Percentiles rank a stretch among this genome's conserved stretches.
Evolutionary conservation across 2,797 vertebrate species (phyloP).

Genomic region (Clamator glandarius): DNA sequence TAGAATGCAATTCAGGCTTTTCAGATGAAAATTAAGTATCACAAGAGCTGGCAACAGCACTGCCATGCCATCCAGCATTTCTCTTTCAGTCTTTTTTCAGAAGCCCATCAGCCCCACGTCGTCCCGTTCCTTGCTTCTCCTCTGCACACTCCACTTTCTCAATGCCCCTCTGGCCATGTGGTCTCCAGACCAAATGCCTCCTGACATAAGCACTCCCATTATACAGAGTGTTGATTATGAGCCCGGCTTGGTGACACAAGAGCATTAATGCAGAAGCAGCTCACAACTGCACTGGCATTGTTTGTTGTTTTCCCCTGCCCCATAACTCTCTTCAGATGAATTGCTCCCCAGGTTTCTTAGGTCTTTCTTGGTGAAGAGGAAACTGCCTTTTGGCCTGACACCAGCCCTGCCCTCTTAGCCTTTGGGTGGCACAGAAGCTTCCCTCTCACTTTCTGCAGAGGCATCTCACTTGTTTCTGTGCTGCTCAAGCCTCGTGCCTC

Average conservation of each 20-base stretch:
- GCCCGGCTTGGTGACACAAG: background rate
- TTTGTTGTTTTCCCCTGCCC: background rate
- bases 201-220: background rate
- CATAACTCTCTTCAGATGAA: background rate
- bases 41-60: background rate
- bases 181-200: background rate
- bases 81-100: background rate
- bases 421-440: background rate
- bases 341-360: background rate
- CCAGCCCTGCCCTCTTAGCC: background rate
- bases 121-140: background rate
- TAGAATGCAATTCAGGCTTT: background rate
- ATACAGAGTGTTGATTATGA: background rate
- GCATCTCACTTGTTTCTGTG: background rate
- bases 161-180: background rate
- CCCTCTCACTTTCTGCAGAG: background rate
- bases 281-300: background rate
- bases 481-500: background rate
- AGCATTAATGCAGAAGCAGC: background rate
- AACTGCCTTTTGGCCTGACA: background rate
- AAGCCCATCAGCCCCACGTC: rapidly evolving
- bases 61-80: background rate
- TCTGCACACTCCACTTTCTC: background rate
- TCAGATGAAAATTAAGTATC: background rate
- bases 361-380: background rate